Base-by-base conservation (phyloP, 2,888 invertebrate genomes). In the Helicoverpa assulta region DNA sequence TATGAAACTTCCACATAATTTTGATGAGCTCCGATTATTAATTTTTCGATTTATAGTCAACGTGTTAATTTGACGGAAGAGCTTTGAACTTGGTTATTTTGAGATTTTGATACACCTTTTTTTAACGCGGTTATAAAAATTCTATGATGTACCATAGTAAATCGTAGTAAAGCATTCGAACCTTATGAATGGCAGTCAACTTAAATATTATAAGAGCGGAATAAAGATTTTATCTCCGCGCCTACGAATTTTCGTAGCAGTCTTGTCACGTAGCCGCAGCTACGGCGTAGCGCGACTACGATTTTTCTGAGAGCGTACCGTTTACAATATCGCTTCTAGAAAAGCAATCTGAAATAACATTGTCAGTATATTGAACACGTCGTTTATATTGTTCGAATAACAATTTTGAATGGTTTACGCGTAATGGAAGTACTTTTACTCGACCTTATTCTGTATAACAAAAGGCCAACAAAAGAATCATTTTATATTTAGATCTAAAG, bases 241-340 rank as follows among this genome's bases (percentile, higher is more conserved):
- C 58, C 61, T 56, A 73, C 69, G 50, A 58, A 14, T 29, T 26
- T 10, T 19, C n/a, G 12, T 47, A 26, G 8, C 16, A 62, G 37
- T 69, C 69, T 19, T 8, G 18, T 55, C 58, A 71, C 67, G 70
- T 69, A 75, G 73, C 21, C 55, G 1, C 7, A 8, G 57, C 73
- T 78, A 73, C 78, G 69, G 29, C 73, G 68, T 69, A 76, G 69
- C 59, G 10, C 43, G 19, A 62, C 73, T 61, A 58, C 56, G 51
- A 70, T 51, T 51, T 59, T 57, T 52, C n/a, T 16, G 55, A 53
- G 16, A 2, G n/a, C 14, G 16, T 14, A 51, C 8, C 21, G 21
- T 26, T 60, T 43, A 63, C 40, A 62, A 37, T 52, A 67, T 50
- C 18, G 37, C 19, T 29, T 51, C 54, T n/a, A 5, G 26, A 50